A percentile compares a stretch with the other conserved stretches of the same genome.
These are phyloP conservation scores for Urosaurus nigricauda DNA, from an alignment of 2,797 vertebrate species.

Conservation along the genomic window DNA sequence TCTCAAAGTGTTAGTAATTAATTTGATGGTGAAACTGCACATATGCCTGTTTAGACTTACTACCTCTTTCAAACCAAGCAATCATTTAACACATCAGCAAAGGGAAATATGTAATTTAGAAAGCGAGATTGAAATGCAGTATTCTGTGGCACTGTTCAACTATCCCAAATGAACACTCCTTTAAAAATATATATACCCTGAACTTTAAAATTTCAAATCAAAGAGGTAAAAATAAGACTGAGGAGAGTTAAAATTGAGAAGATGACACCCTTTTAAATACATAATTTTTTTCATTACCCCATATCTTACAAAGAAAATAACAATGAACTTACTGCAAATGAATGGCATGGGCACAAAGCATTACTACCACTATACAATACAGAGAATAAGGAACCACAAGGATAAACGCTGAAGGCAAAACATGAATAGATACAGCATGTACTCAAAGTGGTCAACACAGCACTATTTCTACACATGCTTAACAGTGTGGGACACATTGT, in stretches of 20 bases:
- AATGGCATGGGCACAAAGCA: not conserved
- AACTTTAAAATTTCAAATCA: no score
- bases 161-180: not conserved
- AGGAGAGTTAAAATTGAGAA: not conserved
- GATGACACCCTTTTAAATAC: not conserved
- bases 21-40: slow-evolving; percentile 50
- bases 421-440: not conserved
- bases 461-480: not conserved
- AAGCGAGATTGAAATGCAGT: not conserved
- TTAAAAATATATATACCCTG: no score
- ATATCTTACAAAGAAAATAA: not conserved
- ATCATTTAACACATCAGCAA: slow-evolving; percentile 59
- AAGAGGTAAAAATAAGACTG: not conserved
- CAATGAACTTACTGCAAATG: not conserved
- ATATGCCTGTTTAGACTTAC: slow-evolving; percentile 9
- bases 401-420: not conserved
- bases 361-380: not conserved
- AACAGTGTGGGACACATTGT: not conserved
- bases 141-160: not conserved
- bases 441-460: not conserved
- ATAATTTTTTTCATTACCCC: not conserved
- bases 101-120: slow-evolving; percentile 37
- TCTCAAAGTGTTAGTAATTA: slow-evolving; percentile 61
- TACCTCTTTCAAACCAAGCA: slow-evolving; percentile 67
- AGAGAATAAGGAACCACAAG: no score